Percentiles rank a stretch among this genome's conserved stretches.
These are phyloP conservation scores for Rambutsinella grinnellia DNA, from an alignment of 2,888 invertebrate genomes.

Conservation along the genomic window DNA sequence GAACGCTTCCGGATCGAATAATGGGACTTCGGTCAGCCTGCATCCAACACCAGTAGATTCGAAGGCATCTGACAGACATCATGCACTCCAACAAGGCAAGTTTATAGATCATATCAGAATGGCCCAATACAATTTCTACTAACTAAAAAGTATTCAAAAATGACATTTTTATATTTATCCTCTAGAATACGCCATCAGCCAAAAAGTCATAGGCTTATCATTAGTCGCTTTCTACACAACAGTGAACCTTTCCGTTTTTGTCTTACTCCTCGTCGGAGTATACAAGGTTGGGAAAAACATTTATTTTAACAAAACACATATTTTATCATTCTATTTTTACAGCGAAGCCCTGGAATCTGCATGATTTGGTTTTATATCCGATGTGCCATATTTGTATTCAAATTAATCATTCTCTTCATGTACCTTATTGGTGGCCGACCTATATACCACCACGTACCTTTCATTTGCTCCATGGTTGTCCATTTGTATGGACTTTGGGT, in stretches of 20 bases:
- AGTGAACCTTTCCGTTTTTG: constrained; percentile 48
- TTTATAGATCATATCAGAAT: neutral
- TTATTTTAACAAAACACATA: neutral
- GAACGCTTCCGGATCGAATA: constrained; percentile 17
- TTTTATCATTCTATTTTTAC: constrained; percentile 6
- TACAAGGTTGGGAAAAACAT: constrained; percentile 36
- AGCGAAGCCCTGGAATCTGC: constrained; percentile 59
- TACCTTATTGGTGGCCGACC: constrained; percentile 61
- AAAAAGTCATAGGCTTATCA: constrained; percentile 57
- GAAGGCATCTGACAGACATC: neutral
- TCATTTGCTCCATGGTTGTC: constrained; percentile 59
- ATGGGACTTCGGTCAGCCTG: neutral
- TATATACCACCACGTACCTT: constrained; percentile 59
- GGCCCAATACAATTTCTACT: too few relatives aligned
- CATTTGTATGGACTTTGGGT: constrained; percentile 63
- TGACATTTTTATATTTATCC: too few relatives aligned
- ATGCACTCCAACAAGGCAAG: neutral
- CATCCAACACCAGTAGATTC: constrained; percentile 5
- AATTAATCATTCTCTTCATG: constrained; percentile 59
- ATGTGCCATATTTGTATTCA: constrained; percentile 62
- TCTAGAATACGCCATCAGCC: too few relatives aligned
- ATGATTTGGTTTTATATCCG: constrained; percentile 64
- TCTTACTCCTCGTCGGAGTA: constrained; percentile 46
- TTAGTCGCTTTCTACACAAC: constrained; percentile 51
- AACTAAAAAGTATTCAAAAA: too few relatives aligned